Percentiles rank a stretch among this genome's conserved stretches.
Evolutionary conservation across 2,888 invertebrate species (phyloP).

Genomic region (Laspeyria flexula): DNA sequence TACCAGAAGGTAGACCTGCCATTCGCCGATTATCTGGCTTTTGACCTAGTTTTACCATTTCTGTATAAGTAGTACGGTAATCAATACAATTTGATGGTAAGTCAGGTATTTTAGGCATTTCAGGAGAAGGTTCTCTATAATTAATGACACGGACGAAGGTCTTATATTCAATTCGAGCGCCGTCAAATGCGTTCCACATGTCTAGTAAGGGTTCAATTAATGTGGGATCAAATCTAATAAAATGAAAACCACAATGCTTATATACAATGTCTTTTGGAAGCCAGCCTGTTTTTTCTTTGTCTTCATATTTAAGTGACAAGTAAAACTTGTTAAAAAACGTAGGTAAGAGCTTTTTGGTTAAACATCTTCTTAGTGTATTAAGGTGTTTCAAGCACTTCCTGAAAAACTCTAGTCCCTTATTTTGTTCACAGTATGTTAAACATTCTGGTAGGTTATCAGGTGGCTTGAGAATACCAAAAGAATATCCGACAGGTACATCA

Average conservation of each 20-base stretch:
- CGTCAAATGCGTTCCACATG: constrained; percentile 77
- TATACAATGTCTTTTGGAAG: constrained; percentile 75
- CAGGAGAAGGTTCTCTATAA: constrained; percentile 68
- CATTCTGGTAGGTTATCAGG: constrained; percentile 78
- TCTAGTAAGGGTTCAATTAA: constrained; percentile 80
- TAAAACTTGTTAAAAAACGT: constrained; percentile 66
- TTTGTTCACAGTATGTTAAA: constrained; percentile 63
- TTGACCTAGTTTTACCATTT: constrained; percentile 71
- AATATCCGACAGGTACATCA: constrained; percentile 72
- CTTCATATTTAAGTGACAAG: constrained; percentile 63
- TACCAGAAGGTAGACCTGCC: constrained; percentile 75
- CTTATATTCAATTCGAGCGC: constrained; percentile 76
- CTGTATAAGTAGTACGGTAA: constrained; percentile 71
- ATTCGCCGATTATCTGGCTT: constrained; percentile 49
- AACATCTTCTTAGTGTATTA: constrained; percentile 68
- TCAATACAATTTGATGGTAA: constrained; percentile 62
- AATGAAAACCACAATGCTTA: constrained; percentile 67
- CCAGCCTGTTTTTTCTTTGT: constrained; percentile 75
- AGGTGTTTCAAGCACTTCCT: constrained; percentile 76
- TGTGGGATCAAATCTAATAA: constrained; percentile 75
- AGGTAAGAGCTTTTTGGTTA: constrained; percentile 61
- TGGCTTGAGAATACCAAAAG: constrained; percentile 75
- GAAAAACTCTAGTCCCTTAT: constrained; percentile 68
- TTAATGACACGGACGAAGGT: constrained; percentile 81
- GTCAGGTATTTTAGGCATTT: constrained; percentile 74